Evolutionary conservation across 2,113 vertebrate genomes (phyloP), one percentile per base, ranked within the genome.

Genomic region (Haliaeetus leucogaster): DNA sequence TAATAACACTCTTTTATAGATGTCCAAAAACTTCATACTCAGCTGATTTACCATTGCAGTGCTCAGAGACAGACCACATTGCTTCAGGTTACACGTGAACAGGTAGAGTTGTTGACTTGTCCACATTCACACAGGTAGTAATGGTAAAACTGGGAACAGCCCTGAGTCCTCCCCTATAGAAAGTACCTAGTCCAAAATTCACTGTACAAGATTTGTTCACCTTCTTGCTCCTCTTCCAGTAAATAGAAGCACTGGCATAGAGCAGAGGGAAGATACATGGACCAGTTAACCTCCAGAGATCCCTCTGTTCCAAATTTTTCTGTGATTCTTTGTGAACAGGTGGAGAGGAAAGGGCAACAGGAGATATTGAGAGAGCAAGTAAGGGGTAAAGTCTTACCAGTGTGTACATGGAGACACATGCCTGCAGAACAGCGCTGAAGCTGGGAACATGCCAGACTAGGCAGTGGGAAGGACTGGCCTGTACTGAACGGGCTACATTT

Each of bases 401-500:
- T 6, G 9, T 71, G 36, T 72, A 26, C 16, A 23, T 16, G 56
- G 65, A 91, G 17, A 30, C 22, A 16, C 5, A 25, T 6, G 6
- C 30, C 50, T 87, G 16, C 32, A 88, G 58, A 65, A 8, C 34
- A 40, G 14, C 16, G 3, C 50, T 43, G 77, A 38, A 47, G 20
- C 32, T 71, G 65, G 18, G 56, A 96, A 43, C 9, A 4, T 45
- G 68, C 32, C 56, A 80, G 48, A 13, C 18, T 19, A 29, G 5
- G 3, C 5, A 32, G 38, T 40, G 25, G 52, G 62, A 78, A 25
- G 22, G 13, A 19, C 36, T 15, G 26, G 5, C 72, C 25, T 55
- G 25, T 38, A 23, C 14, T 10, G 5, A 94, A 53, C 1, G 2
- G n/a, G 3, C 2, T 70, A 25, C 48, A 9, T 52, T 42, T 0